Percentiles rank a stretch among this genome's conserved stretches.
Conservation (phyloP, 2,113 vertebrate genomes). For the Myodes glareolus region DNA sequence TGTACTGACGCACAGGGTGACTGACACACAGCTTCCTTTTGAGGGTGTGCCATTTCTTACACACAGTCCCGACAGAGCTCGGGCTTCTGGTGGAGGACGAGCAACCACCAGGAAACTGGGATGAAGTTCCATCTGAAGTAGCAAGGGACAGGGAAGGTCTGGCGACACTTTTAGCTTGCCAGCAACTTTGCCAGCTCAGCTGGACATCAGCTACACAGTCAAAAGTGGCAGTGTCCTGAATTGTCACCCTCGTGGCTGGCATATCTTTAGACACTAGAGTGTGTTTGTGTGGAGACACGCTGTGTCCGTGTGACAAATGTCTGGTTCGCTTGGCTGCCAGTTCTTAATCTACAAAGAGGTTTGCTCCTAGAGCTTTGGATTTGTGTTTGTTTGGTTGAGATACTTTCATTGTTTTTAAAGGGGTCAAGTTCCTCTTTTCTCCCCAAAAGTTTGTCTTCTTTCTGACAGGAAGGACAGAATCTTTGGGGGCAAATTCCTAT, state of each 20-base stretch:
- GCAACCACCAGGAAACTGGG: fast-evolving
- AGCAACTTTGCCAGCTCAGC: conserved; percentile 39
- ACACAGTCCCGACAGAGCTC: background rate
- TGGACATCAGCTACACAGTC: background rate
- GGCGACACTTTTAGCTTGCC: background rate
- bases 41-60: background rate
- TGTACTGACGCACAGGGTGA: background rate
- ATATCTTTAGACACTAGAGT: background rate
- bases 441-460: background rate
- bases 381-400: background rate
- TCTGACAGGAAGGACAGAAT: conserved; percentile 12
- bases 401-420: background rate
- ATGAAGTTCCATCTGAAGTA: background rate
- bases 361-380: background rate
- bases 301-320: too few relatives aligned
- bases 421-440: background rate
- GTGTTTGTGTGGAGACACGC: background rate
- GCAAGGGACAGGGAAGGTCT: background rate
- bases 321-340: background rate
- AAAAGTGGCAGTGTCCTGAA: background rate
- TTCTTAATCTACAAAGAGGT: background rate
- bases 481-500: background rate
- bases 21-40: background rate
- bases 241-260: background rate
- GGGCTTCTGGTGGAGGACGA: fast-evolving